These are phyloP conservation scores for Apodemia hepburni DNA, from an alignment of 2,888 invertebrate genomes.

Conservation along the genomic window DNA sequence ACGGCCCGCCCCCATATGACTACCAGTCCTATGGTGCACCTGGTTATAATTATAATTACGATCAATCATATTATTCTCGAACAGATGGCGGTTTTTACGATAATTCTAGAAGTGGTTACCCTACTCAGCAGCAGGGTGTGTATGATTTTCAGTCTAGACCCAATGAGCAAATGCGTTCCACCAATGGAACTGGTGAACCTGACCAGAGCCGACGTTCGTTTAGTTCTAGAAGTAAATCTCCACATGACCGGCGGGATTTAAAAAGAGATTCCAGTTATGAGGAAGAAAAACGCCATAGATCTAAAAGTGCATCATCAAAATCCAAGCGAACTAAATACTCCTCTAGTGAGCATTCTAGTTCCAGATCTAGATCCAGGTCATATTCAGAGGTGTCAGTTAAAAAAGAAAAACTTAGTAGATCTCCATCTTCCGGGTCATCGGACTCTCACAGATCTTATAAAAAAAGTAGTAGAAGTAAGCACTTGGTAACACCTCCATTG, in stretches of 20 bases:
- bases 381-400: conserved; percentile 46
- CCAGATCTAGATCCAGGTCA: conserved; percentile 54
- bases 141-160: conserved; percentile 38
- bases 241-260: conserved; percentile 49
- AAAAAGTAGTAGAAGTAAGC: conserved; percentile 39
- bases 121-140: conserved; percentile 34
- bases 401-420: conserved; percentile 43
- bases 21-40: conserved; percentile 53
- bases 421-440: conserved; percentile 52
- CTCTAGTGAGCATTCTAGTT: conserved; percentile 58
- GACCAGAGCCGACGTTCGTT: conserved; percentile 43
- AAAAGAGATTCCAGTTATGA: conserved; percentile 52
- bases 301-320: conserved; percentile 49
- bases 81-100: conserved; percentile 48
- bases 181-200: conserved; percentile 39
- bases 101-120: conserved; percentile 38
- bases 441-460: conserved; percentile 51
- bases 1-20: conserved; percentile 55
- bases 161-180: conserved; percentile 40
- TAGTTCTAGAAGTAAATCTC: conserved; percentile 55
- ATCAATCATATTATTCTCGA: conserved; percentile 52
- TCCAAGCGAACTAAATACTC: conserved; percentile 53
- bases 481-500: conserved; percentile 46
- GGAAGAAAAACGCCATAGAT: conserved; percentile 40
- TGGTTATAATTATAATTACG: conserved; percentile 51